Conservation (phyloP, 2,113 vertebrate species). For the Holacanthus passer region DNA sequence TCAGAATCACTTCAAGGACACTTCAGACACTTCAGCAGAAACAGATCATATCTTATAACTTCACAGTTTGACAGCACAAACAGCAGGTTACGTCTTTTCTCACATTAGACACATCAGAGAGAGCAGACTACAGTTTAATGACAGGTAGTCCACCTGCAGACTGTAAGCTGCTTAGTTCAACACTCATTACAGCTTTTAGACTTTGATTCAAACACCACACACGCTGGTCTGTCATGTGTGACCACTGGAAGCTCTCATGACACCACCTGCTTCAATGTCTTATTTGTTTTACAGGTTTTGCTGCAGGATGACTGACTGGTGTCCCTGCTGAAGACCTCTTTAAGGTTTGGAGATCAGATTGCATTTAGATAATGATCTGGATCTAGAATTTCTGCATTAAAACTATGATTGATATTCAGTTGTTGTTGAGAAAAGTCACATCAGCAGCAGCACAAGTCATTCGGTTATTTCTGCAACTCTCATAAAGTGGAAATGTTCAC, state of each 20-base stretch:
- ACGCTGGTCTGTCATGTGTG: neutral
- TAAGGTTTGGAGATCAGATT: neutral
- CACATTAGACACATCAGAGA: neutral
- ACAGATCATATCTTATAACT: neutral
- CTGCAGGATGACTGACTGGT: neutral
- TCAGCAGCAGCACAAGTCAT: too few species aligned
- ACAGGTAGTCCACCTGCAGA: neutral
- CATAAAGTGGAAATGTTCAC: too few species aligned
- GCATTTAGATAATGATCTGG: neutral
- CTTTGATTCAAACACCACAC: neutral
- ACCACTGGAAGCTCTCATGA: neutral
- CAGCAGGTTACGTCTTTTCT: neutral
- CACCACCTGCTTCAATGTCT: neutral
- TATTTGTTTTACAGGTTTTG: neutral
- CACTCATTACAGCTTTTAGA: neutral
- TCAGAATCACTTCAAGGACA: neutral
- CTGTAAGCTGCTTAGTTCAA: neutral
- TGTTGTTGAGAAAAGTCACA: neutral
- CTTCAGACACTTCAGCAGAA: neutral
- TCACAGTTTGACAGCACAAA: neutral
- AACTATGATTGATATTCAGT: neutral
- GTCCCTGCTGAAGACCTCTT: too few species aligned
- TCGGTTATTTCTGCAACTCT: too few species aligned
- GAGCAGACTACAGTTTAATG: neutral
- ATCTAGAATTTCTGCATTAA: neutral